Evolutionary conservation across 1,140 invertebrate genomes (phyloP).

Genomic region (Scaptomyza graminum): DNA sequence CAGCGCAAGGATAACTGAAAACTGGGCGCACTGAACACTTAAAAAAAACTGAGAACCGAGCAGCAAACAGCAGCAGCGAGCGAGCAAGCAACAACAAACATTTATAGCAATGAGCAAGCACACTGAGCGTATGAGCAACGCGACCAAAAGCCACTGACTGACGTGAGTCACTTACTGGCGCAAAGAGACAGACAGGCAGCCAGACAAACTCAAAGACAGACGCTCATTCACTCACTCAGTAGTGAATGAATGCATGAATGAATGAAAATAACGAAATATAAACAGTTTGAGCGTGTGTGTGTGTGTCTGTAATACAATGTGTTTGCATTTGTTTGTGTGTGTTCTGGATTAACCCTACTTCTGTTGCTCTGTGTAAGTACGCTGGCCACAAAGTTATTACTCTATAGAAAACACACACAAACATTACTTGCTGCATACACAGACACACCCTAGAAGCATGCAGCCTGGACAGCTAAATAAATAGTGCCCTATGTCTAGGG

Average conservation of each 20-base stretch:
- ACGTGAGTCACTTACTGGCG: constrained; percentile 4
- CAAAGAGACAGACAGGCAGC: constrained; percentile 26
- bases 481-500: constrained; percentile 41
- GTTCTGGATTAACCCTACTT: constrained; percentile 8
- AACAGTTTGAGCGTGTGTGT: constrained; percentile 51
- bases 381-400: constrained; percentile 55
- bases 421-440: constrained; percentile 8
- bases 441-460: constrained; percentile 9
- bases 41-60: constrained; percentile 9
- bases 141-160: constrained; percentile 58
- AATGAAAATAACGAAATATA: constrained; percentile 52
- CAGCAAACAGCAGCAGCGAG: background rate
- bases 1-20: constrained; percentile 76
- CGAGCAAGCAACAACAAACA: background rate
- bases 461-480: constrained; percentile 44
- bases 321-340: constrained; percentile 71
- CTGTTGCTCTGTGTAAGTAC: constrained; percentile 46
- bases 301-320: constrained; percentile 58
- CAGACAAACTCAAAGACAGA: constrained; percentile 21
- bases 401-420: constrained; percentile 13
- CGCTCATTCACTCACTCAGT: constrained; percentile 36
- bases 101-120: constrained; percentile 33
- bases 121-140: constrained; percentile 77
- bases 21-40: constrained; percentile 1
- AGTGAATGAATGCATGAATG: constrained; percentile 33